A percentile compares a stretch with the other conserved stretches of the same genome.
Evolutionary conservation across 2,797 vertebrate genomes (phyloP).

Genomic region (Gymnopithys bicolor): DNA sequence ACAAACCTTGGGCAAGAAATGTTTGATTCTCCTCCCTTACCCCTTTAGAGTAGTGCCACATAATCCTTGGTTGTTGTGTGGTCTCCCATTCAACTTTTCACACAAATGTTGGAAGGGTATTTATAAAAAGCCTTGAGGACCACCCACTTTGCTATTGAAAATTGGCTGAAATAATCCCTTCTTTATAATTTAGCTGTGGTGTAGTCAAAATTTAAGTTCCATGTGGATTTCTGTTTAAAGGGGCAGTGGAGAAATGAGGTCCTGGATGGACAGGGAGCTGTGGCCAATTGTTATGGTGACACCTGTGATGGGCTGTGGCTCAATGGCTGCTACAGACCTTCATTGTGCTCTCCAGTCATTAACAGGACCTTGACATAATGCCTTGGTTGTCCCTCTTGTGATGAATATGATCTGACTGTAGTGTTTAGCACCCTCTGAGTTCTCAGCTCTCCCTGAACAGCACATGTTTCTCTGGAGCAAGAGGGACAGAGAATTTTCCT

Average conservation of each 20-base stretch:
- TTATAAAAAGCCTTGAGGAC: conserved; percentile 69
- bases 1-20: conserved; percentile 53
- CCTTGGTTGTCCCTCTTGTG: conserved; percentile 16
- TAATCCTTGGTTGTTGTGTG: conserved; percentile 71
- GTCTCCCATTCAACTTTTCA: conserved; percentile 67
- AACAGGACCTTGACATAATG: conserved; percentile 12
- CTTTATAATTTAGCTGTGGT: conserved; percentile 65
- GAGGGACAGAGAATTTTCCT: neutral
- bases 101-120: conserved; percentile 66
- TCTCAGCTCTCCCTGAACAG: neutral
- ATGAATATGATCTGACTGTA: conserved; percentile 42
- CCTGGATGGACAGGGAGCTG: conserved; percentile 69
- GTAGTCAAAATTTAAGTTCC: conserved; percentile 61
- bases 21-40: conserved; percentile 29
- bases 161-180: conserved; percentile 70
- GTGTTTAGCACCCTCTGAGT: neutral
- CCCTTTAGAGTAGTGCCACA: conserved; percentile 26
- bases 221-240: conserved; percentile 63
- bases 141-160: conserved; percentile 75
- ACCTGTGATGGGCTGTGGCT: conserved; percentile 76
- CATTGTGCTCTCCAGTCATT: conserved; percentile 41
- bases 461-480: neutral
- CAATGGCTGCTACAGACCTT: conserved; percentile 72
- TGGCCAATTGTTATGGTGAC: conserved; percentile 74
- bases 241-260: conserved; percentile 76